Percentiles rank a stretch among this genome's conserved stretches.
phyloP scores from a whole-genome alignment of 2,888 invertebrate genomes.

The Epsilonema sp. region DNA sequence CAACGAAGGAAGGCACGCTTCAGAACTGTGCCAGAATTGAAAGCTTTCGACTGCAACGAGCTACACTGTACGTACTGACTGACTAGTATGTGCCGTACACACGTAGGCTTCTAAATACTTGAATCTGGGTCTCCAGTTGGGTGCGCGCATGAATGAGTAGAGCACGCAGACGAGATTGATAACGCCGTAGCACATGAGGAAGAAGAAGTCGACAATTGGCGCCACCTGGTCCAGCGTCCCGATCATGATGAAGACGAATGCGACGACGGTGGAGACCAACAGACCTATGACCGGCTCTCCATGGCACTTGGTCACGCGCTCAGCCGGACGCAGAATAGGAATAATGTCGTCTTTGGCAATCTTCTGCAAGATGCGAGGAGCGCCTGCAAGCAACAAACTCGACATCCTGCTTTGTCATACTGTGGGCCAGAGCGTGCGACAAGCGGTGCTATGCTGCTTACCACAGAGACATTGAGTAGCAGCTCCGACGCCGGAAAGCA shows the following conservation, averaged over 20 bases:
- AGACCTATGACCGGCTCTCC: slow-evolving; percentile 92
- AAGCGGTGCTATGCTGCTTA: slow-evolving; percentile 31
- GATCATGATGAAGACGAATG: slow-evolving; percentile 10
- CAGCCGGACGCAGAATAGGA: slow-evolving; percentile 72
- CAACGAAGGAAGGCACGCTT: no score
- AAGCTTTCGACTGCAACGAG: no score
- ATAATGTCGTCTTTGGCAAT: slow-evolving; percentile 89
- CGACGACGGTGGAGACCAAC: slow-evolving; percentile 49
- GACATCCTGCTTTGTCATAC: neutral
- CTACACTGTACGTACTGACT: no score
- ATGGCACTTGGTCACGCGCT: slow-evolving; percentile 69
- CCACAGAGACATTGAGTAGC: slow-evolving; percentile 61
- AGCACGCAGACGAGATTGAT: slow-evolving; percentile 95
- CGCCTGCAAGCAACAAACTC: slow-evolving; percentile 13
- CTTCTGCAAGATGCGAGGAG: slow-evolving; percentile 49
- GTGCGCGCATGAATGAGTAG: slow-evolving; percentile 68
- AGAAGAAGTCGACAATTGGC: slow-evolving; percentile 47
- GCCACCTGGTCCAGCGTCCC: slow-evolving; percentile 44
- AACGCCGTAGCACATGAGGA: slow-evolving; percentile 74
- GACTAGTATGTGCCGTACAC: no score
- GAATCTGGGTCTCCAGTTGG: slow-evolving; percentile 94
- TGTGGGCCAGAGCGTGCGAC: neutral
- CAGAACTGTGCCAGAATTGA: no score
- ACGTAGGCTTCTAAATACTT: no score
- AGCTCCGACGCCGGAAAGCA: slow-evolving; percentile 83